Conservation (phyloP, 2,888 invertebrate species). For the Chrysolina haemoptera region DNA sequence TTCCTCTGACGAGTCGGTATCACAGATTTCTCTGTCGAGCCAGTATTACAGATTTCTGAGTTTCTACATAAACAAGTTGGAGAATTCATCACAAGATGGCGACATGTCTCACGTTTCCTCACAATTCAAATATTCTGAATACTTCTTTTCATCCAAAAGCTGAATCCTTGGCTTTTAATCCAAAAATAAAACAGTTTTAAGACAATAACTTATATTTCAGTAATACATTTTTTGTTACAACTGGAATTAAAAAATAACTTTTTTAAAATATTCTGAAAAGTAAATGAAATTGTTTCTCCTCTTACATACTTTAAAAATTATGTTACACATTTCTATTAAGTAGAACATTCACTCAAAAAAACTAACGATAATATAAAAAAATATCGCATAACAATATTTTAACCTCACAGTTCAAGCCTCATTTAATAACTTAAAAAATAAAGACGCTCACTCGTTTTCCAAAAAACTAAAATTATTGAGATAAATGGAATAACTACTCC, state of each 20-base stretch:
- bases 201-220: conserved; percentile 51
- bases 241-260: conserved; percentile 52
- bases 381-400: conserved; percentile 50
- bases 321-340: conserved; percentile 29
- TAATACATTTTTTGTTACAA: conserved; percentile 43
- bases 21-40: no score
- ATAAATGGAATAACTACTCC: conserved; percentile 2
- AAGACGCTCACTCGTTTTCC: conserved; percentile 30
- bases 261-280: conserved; percentile 47
- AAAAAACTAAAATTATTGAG: conserved; percentile 2
- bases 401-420: conserved; percentile 46
- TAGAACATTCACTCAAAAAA: conserved; percentile 41
- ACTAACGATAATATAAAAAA: conserved; percentile 44
- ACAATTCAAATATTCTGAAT: no score
- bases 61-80: no score
- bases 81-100: no score
- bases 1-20: no score
- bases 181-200: conserved; percentile 17
- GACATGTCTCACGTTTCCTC: no score
- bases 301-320: conserved; percentile 29
- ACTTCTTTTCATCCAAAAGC: no score
- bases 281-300: conserved; percentile 39
- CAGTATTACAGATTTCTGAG: no score
- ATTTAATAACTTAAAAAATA: conserved; percentile 37
- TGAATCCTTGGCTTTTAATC: no score